Base-by-base conservation (phyloP, 2,113 vertebrate species). In the Phalacrocorax brasilianus region DNA sequence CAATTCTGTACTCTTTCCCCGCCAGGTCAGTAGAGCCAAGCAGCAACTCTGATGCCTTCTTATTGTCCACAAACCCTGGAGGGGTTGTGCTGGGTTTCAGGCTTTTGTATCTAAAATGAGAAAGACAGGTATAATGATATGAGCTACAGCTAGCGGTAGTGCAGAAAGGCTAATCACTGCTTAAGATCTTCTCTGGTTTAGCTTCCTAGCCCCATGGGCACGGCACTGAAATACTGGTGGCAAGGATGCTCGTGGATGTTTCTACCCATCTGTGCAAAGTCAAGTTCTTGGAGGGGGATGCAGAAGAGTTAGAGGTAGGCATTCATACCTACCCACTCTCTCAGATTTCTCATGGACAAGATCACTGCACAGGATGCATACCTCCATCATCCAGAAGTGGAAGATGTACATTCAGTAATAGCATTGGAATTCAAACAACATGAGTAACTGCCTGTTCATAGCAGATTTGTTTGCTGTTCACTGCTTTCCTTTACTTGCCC, bases 21-120 rank as follows among this genome's bases (percentile, higher is more conserved):
- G 80, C 68, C 59, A 82, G 78, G 16, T 74, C 75, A 20, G 81
- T 58, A 58, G 85, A 74, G 18, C 42, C 87, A 40, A 94, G 91
- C 45, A 95, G 70, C 61, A 97, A 12, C 78, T 97, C 95, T 27
- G 82, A 90, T 82, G 79, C 80, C 30, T 86, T 86, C 94, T 97
- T 94, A 28, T 85, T 97, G 95, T 95, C 95, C 62, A 59, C 78
- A 15, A 40, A 88, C 18, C 95, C 95, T 84, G 93, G 75, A 65
- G 95, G 91, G 66, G 95, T 97, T 66, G 68, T 55, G 2, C n/a
- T 96, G 93, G 95, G 94, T 71, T 95, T 97, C 79, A 97, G 66
- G 33, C 96, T 95, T 50, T 95, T 83, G 66, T 96, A 94, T 85
- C 95, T 96, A 74, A 42, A 20, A 24, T 53, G 68, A 95, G 82